A percentile compares a stretch with the other conserved stretches of the same genome.
Conservation (phyloP, 2,888 invertebrate genomes). For the Hermodice carunculata region DNA sequence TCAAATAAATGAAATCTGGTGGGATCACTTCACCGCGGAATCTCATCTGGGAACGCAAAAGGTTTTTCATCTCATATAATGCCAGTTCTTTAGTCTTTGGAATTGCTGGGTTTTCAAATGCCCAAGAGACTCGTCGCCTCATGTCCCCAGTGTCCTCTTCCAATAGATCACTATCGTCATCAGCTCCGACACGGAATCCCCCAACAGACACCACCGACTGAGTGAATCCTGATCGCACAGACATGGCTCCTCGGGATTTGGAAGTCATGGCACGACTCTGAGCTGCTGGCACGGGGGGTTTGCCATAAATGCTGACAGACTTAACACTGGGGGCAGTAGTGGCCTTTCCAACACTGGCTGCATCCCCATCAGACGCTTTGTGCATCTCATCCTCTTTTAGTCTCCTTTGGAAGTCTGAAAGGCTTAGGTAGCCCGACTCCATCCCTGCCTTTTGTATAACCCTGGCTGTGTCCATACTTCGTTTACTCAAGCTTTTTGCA, state of each 20-base stretch:
- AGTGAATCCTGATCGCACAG: constrained; percentile 1
- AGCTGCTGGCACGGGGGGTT: constrained; percentile 13
- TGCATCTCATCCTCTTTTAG: too few species aligned
- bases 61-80: constrained; percentile 62
- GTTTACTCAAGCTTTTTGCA: constrained; percentile 59
- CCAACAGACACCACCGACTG: constrained; percentile 10
- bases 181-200: constrained; percentile 13
- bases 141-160: constrained; percentile 14
- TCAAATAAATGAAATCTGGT: constrained; percentile 67
- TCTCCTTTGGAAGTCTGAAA: too few species aligned
- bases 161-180: constrained; percentile 10
- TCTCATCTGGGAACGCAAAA: constrained; percentile 65
- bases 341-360: background rate
- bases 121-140: constrained; percentile 65
- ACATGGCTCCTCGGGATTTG: constrained; percentile 18
- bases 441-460: constrained; percentile 48
- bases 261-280: constrained; percentile 32
- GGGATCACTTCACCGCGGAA: constrained; percentile 58
- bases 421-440: too few species aligned
- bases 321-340: constrained; percentile 8
- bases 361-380: too few species aligned
- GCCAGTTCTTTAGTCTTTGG: constrained; percentile 53
- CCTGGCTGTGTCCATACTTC: constrained; percentile 53
- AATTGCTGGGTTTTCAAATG: constrained; percentile 61
- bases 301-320: constrained; percentile 7